These are phyloP conservation scores for Montipora capricornis DNA, from an alignment of 64 coral and sea anemone genomes.

Conservation along the genomic window DNA sequence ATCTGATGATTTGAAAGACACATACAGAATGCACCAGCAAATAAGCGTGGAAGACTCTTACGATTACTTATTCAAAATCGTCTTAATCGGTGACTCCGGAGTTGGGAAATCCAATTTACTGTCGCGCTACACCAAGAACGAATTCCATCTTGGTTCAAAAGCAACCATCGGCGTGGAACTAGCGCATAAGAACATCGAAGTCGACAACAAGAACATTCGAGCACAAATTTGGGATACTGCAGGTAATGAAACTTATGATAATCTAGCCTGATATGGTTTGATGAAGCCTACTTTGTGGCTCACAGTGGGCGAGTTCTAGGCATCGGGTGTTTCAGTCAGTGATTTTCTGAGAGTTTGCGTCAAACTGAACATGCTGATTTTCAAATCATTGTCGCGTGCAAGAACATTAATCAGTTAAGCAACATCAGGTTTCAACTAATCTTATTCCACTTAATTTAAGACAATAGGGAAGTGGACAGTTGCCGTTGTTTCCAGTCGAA, in stretches of 20 bases:
- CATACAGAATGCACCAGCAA: slow-evolving; percentile 61
- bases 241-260: slow-evolving; percentile 47
- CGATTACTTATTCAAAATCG: slow-evolving; percentile 94
- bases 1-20: neutral
- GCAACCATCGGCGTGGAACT: slow-evolving; percentile 99
- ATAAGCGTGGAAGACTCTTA: slow-evolving; percentile 80
- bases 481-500: neutral
- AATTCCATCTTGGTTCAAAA: slow-evolving; percentile 97
- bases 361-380: neutral
- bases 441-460: neutral
- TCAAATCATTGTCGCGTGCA: neutral
- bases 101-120: slow-evolving; percentile 97
- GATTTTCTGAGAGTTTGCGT: too few relatives aligned
- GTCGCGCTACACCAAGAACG: slow-evolving; percentile 96
- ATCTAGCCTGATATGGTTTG: too few relatives aligned
- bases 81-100: slow-evolving; percentile 94
- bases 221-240: slow-evolving; percentile 99
- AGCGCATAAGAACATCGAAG: slow-evolving; percentile 91
- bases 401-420: neutral
- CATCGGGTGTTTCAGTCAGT: too few relatives aligned
- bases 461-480: neutral
- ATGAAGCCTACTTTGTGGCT: too few relatives aligned
- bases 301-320: too few relatives aligned
- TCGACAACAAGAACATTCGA: slow-evolving; percentile 88
- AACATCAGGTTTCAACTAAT: neutral